Percentiles rank a stretch among this genome's conserved stretches.
Evolutionary conservation across 2,797 vertebrate species (phyloP).

Genomic region (Distichodus sexfasciatus): DNA sequence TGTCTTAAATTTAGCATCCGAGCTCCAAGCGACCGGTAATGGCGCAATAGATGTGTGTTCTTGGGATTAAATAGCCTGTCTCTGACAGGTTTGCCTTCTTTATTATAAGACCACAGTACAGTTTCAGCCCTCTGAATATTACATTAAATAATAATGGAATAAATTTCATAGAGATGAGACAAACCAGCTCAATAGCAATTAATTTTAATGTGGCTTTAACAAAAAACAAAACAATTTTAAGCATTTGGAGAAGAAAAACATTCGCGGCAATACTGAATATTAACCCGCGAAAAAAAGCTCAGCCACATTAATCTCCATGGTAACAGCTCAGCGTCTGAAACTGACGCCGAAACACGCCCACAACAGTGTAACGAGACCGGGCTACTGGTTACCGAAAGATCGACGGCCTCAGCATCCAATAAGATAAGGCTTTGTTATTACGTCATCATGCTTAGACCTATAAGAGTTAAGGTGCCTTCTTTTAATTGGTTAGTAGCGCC

Average conservation of each 20-base stretch:
- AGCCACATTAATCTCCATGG: slow-evolving; percentile 39
- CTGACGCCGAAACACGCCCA: background rate
- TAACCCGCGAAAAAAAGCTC: slow-evolving; percentile 7
- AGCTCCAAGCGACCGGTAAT: too few species aligned
- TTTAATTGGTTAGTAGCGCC: slow-evolving; percentile 27
- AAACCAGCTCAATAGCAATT: background rate
- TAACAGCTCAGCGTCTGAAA: slow-evolving; percentile 24
- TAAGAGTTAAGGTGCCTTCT: background rate
- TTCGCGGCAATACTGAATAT: slow-evolving; percentile 1
- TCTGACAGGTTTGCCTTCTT: too few species aligned
- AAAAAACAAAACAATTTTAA: background rate
- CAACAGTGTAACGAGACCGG: background rate
- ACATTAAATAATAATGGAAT: too few species aligned
- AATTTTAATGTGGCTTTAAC: background rate
- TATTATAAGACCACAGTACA: too few species aligned
- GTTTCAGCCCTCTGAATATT: too few species aligned
- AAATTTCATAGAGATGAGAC: too few species aligned
- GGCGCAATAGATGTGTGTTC: too few species aligned
- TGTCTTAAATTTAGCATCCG: background rate
- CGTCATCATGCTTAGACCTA: background rate
- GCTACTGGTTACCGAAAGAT: slow-evolving; percentile 4
- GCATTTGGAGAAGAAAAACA: background rate
- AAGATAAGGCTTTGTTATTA: rapidly evolving
- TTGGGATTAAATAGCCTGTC: too few species aligned
- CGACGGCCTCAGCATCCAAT: slow-evolving; percentile 13